Conservation (phyloP, 2,797 vertebrate genomes). For the Urosaurus nigricauda region DNA sequence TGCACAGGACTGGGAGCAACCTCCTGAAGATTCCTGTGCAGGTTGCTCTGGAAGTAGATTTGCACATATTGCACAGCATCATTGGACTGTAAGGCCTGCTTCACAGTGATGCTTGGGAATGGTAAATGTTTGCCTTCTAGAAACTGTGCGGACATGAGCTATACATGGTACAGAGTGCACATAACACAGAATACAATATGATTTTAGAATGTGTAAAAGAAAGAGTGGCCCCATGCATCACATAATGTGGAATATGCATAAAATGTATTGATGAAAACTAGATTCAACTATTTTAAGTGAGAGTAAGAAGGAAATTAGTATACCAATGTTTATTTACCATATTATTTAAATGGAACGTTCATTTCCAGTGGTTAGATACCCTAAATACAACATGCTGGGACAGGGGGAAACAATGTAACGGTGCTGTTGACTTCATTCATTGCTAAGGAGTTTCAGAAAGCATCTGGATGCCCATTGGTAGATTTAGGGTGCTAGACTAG, state of each 20-base stretch:
- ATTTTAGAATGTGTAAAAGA: background rate
- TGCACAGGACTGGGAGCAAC: background rate
- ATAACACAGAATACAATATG: background rate
- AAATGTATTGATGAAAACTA: background rate
- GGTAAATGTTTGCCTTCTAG: background rate
- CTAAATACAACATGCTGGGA: background rate
- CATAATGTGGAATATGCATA: background rate
- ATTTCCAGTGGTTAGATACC: conserved; percentile 2
- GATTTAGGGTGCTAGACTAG: background rate
- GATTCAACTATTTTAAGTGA: background rate
- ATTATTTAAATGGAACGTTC: background rate
- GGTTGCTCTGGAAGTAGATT: background rate
- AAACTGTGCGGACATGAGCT: background rate
- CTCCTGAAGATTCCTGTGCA: background rate
- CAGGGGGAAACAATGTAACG: background rate
- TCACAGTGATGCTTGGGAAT: background rate
- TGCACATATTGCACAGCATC: background rate
- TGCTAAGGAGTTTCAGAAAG: background rate
- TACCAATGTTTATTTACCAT: background rate
- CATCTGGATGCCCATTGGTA: background rate
- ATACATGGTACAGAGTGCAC: background rate
- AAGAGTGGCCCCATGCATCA: background rate
- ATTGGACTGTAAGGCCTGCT: background rate
- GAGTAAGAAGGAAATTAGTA: background rate
- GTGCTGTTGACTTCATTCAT: background rate